phyloP scores from a whole-genome alignment of 2,113 vertebrate species.

The Sterrhoptilus dennistouni region DNA sequence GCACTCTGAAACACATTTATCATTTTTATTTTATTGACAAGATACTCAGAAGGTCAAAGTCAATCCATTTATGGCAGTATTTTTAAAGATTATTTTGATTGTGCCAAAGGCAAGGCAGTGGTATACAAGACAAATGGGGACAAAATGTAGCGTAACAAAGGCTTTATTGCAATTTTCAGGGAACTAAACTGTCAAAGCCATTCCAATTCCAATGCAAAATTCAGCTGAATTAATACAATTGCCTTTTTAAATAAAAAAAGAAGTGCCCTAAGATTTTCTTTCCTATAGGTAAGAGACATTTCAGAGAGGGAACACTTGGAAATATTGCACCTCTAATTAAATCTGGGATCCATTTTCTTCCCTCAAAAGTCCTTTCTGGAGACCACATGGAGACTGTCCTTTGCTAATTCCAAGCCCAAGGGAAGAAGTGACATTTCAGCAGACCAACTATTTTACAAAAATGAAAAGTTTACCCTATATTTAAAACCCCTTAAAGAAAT shows the following conservation, averaged over 20 bases:
- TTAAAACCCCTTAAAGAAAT: background rate
- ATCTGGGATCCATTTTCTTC: background rate
- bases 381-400: background rate
- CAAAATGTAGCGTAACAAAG: background rate
- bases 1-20: slow-evolving; percentile 27
- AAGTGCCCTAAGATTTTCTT: background rate
- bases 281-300: background rate
- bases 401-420: background rate
- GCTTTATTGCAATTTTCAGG: slow-evolving; percentile 31
- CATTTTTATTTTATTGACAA: slow-evolving; percentile 61
- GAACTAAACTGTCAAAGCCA: slow-evolving; percentile 1
- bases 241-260: background rate
- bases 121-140: slow-evolving; percentile 41
- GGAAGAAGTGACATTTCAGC: background rate
- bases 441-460: background rate
- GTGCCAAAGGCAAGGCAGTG: slow-evolving; percentile 41
- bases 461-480: background rate
- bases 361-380: background rate
- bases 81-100: slow-evolving; percentile 64
- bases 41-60: slow-evolving; percentile 59
- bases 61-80: slow-evolving; percentile 32
- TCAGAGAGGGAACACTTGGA: background rate
- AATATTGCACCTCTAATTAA: background rate
- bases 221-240: slow-evolving; percentile 20
- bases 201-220: slow-evolving; percentile 16